Evolutionary conservation across 53 echinoderm and acorn worm species (phyloP).

Genomic region (Hippasteria phrygiana): DNA sequence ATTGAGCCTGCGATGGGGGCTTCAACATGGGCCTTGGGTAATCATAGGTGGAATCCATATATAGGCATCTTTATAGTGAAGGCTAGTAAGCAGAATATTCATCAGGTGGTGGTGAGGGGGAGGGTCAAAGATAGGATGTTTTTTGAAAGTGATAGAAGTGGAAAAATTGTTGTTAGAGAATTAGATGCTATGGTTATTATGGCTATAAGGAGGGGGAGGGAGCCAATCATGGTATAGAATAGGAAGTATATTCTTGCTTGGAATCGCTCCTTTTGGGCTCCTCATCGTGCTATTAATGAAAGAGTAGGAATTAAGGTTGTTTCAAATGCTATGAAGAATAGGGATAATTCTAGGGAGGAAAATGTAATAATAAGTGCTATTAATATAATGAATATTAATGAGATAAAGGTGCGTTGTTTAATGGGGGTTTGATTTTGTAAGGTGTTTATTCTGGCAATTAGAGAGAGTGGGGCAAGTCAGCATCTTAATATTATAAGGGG

Average conservation of each 20-base stretch:
- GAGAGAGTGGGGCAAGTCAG: no score
- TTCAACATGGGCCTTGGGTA: slow-evolving; percentile 84
- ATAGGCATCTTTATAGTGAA: slow-evolving; percentile 79
- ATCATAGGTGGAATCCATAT: slow-evolving; percentile 71
- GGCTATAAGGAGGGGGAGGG: slow-evolving; percentile 64
- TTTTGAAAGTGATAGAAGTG: no score
- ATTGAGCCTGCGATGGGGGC: slow-evolving; percentile 81
- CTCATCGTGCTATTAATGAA: slow-evolving; percentile 72
- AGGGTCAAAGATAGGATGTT: no score
- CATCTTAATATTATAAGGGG: no score
- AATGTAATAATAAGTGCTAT: no score
- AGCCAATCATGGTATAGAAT: slow-evolving; percentile 72
- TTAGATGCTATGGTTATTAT: no score
- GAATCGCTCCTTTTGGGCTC: slow-evolving; percentile 74
- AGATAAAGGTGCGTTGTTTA: no score
- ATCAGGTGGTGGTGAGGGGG: slow-evolving; percentile 52
- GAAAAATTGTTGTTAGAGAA: no score
- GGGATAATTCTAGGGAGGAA: no score
- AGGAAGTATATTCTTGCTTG: slow-evolving; percentile 78
- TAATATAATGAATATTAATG: no score
- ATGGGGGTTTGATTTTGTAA: no score
- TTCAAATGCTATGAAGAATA: slow-evolving; percentile 76
- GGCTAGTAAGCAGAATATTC: slow-evolving; percentile 55
- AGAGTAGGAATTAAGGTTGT: slow-evolving; percentile 72
- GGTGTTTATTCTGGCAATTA: no score